These are phyloP conservation scores for Otolemur garnettii DNA, from an alignment of 2,113 vertebrate genomes.

Conservation along the genomic window DNA sequence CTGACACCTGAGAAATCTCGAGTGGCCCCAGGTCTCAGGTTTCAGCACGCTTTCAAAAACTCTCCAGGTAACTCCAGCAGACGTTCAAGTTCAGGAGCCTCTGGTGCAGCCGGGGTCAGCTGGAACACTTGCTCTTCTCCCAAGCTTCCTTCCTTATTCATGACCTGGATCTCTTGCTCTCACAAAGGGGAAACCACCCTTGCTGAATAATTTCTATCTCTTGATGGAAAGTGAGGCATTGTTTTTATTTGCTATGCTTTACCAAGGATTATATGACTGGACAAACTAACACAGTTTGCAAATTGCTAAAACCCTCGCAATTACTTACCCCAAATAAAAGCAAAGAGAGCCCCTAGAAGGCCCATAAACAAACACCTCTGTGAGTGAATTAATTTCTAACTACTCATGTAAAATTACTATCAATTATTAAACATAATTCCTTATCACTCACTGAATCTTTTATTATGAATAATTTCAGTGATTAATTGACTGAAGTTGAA, in stretches of 20 bases:
- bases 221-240: constrained; percentile 24
- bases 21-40: background rate
- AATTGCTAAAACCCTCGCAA: constrained; percentile 45
- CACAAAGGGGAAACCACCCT: background rate
- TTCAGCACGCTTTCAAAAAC: background rate
- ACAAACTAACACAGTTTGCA: background rate
- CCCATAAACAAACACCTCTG: constrained; percentile 65
- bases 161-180: background rate
- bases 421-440: constrained; percentile 76
- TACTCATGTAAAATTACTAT: constrained; percentile 77
- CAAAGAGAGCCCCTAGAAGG: constrained; percentile 66
- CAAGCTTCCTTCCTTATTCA: background rate
- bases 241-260: background rate
- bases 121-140: accelerated
- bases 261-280: background rate
- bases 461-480: constrained; percentile 59
- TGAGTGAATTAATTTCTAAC: constrained; percentile 72
- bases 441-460: constrained; percentile 62
- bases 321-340: constrained; percentile 61
- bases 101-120: background rate
- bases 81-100: background rate
- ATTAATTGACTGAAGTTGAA: constrained; percentile 51
- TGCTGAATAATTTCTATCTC: constrained; percentile 4
- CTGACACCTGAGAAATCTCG: background rate
- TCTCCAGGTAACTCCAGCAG: background rate